Base-by-base conservation (phyloP, 2,888 invertebrate genomes). In the Apantesis nais region DNA sequence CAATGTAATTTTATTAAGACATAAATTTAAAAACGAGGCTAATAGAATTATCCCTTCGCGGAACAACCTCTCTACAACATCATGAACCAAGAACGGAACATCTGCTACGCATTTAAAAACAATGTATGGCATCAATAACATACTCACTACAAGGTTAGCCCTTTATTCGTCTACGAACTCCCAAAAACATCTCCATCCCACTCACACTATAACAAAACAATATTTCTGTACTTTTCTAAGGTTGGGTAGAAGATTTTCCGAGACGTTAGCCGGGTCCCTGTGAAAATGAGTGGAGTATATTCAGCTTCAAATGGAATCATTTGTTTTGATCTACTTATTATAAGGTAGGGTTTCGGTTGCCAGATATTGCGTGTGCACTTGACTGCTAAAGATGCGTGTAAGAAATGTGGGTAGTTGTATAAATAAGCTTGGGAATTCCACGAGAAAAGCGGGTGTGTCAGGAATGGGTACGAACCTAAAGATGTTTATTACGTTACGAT, bases 251-350 rank as follows among this genome's bases (percentile, higher is more conserved):
- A 86, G 84, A 88, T 91, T 91, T 92, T 92, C 91, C 89, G 80
- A 77, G 69, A 83, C 85, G 89, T 91, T 91, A 86, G 78, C 70
- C 83, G 77, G 85, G 84, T 84, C 85, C 83, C 83, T 83, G 85
- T 83, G 88, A 87, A 88, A 91, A 90, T 88, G 89, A 88, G 86
- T 82, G 78, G 84, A 90, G 89, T 90, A 90, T 88, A 90, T 91
- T 89, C 84, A 85, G 89, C 89, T 87, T 85, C 86, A 90, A 92
- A 92, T 91, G 89, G 89, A 91, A 92, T 86, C 89, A 90, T 92
- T 91, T 89, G 86, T 90, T 91, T 88, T 89, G 87, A 90, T 89
- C 86, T 86, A 86, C 83, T 85, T 86, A 84, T 85, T 85, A 80
- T 76, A 80, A 73, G 76, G 74, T 48, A 37, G 61, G 72, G 75